Evolutionary conservation across 2,113 vertebrate genomes (phyloP).

Genomic region (Rhinolophus sinicus): DNA sequence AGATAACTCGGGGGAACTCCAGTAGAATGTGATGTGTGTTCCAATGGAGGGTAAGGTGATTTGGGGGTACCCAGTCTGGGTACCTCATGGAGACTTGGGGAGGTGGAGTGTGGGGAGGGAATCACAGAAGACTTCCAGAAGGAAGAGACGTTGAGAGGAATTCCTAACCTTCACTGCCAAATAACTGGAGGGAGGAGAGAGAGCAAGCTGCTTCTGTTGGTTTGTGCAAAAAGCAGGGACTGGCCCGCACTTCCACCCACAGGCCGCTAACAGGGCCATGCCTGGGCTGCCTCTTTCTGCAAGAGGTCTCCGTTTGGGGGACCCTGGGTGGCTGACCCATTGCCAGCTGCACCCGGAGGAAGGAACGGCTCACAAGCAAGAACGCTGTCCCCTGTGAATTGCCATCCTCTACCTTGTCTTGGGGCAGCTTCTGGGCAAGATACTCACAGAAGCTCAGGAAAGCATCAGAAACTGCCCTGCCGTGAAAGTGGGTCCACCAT

Average conservation of each 20-base stretch:
- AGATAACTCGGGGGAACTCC: neutral
- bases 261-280: fast-evolving
- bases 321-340: neutral
- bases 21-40: fast-evolving
- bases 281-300: neutral
- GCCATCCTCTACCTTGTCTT: neutral
- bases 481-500: fast-evolving
- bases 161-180: neutral
- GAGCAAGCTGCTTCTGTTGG: neutral
- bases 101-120: neutral
- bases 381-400: neutral
- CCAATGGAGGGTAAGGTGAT: neutral
- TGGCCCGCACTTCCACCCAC: neutral
- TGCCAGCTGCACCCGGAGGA: neutral
- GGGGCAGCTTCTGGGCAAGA: neutral
- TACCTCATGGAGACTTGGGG: neutral
- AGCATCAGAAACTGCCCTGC: fast-evolving
- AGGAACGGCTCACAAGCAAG: neutral
- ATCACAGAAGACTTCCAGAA: neutral
- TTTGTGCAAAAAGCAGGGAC: too few species aligned
- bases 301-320: neutral
- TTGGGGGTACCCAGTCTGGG: neutral
- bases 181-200: neutral
- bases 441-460: neutral
- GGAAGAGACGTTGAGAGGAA: neutral